phyloP scores from a whole-genome alignment of 2,888 invertebrate genomes.

The Ptilodon capucinus region DNA sequence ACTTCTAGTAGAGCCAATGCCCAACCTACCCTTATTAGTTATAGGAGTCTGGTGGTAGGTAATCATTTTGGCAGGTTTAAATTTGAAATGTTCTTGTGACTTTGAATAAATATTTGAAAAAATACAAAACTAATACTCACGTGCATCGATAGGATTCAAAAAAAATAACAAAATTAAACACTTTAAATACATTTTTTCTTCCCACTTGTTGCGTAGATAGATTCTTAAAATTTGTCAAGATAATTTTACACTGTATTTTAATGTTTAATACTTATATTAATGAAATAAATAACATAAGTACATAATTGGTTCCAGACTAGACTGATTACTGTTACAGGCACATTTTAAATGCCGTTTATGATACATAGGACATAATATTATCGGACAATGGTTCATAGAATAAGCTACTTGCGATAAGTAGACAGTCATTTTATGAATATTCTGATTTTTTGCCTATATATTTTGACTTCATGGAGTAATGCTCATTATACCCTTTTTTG shows the following conservation, averaged over 20 bases:
- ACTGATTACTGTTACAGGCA: constrained; percentile 32
- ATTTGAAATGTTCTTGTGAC: too few species aligned
- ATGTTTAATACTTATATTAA: constrained; percentile 12
- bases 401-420: constrained; percentile 10
- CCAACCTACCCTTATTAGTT: too few species aligned
- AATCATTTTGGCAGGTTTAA: too few species aligned
- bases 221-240: constrained; percentile 1
- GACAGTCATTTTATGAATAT: constrained; percentile 12
- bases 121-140: constrained; percentile 41
- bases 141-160: constrained; percentile 44
- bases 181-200: constrained; percentile 55
- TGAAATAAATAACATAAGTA: constrained; percentile 33
- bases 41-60: too few species aligned
- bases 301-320: constrained; percentile 33
- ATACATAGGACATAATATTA: constrained; percentile 13
- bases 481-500: too few species aligned
- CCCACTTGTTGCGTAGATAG: constrained; percentile 22
- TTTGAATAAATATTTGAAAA: not conserved
- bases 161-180: constrained; percentile 52
- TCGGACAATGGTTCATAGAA: constrained; percentile 24
- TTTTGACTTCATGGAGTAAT: too few species aligned
- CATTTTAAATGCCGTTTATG: constrained; percentile 36
- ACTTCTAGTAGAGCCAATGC: too few species aligned
- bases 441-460: too few species aligned
- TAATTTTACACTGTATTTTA: constrained; percentile 12